Conservation (phyloP, 2,888 invertebrate species). For the Phlogophora meticulosa region DNA sequence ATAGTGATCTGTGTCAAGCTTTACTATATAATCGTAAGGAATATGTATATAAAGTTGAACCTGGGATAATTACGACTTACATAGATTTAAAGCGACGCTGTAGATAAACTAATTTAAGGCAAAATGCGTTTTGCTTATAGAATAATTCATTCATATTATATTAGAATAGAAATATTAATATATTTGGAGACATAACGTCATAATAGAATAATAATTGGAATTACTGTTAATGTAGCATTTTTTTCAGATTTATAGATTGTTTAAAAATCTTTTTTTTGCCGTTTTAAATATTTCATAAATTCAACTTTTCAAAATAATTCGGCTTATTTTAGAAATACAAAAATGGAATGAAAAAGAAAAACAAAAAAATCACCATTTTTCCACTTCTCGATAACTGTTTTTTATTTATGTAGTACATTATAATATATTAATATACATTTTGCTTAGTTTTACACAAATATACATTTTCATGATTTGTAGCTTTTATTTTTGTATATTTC, state of each 20-base stretch:
- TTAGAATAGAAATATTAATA: constrained; percentile 41
- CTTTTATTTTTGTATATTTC: constrained; percentile 10
- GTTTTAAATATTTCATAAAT: constrained; percentile 1
- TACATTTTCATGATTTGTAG: neutral
- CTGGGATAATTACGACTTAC: constrained; percentile 91
- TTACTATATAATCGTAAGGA: constrained; percentile 83
- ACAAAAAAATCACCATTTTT: neutral
- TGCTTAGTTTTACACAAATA: neutral
- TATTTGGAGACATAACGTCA: constrained; percentile 29
- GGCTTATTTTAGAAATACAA: constrained; percentile 25
- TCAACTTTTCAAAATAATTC: constrained; percentile 30
- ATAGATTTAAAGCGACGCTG: constrained; percentile 81
- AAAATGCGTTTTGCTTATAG: constrained; percentile 68
- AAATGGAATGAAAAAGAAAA: constrained; percentile 24
- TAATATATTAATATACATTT: neutral
- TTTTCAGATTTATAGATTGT: constrained; percentile 8
- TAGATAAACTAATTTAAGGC: constrained; percentile 68
- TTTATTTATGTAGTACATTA: constrained; percentile 9
- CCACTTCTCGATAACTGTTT: neutral
- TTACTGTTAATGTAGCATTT: constrained; percentile 38
- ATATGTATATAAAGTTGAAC: constrained; percentile 86
- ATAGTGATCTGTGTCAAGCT: constrained; percentile 85
- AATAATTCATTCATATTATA: constrained; percentile 58
- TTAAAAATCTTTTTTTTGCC: neutral
- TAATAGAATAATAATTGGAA: constrained; percentile 34